These are phyloP conservation scores for Drosophila peninsularis DNA, from an alignment of 2,888 invertebrate species.

Conservation along the genomic window DNA sequence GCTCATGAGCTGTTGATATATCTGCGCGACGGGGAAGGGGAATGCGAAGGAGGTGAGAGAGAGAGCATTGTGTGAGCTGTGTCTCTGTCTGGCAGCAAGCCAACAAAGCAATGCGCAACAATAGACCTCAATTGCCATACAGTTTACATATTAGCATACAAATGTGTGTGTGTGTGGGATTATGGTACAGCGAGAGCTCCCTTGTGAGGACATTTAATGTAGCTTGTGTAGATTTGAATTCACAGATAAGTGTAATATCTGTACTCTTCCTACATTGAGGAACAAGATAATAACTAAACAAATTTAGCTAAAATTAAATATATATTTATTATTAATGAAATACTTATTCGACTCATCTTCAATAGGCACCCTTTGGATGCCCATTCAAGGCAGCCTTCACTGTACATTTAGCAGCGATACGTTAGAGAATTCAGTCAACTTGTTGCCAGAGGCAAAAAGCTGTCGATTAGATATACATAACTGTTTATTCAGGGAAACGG, in stretches of 20 bases:
- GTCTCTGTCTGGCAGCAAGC: conserved; percentile 46
- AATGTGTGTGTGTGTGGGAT: conserved; percentile 5
- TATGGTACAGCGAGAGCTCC: conserved; percentile 1
- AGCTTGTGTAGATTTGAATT: neutral
- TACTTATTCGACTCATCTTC: no score
- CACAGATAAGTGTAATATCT: neutral
- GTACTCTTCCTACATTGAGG: neutral
- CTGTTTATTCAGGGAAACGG: conserved; percentile 50
- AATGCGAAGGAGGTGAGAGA: neutral
- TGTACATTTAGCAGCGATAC: conserved; percentile 26
- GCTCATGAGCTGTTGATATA: conserved; percentile 8
- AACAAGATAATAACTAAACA: no score
- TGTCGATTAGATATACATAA: conserved; percentile 36
- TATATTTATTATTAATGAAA: no score
- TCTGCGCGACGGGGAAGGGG: neutral
- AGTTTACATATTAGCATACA: neutral
- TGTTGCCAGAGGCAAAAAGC: conserved; percentile 39
- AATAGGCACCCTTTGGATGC: neutral
- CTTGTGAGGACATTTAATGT: conserved; percentile 2
- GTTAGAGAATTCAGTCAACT: conserved; percentile 45
- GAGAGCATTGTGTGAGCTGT: neutral
- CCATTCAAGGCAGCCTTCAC: conserved; percentile 1
- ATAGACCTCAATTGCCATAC: conserved; percentile 44
- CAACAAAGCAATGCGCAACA: conserved; percentile 57
- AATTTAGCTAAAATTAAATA: no score